Conservation (phyloP, 2,113 vertebrate species). For the Catharus bicknelli region DNA sequence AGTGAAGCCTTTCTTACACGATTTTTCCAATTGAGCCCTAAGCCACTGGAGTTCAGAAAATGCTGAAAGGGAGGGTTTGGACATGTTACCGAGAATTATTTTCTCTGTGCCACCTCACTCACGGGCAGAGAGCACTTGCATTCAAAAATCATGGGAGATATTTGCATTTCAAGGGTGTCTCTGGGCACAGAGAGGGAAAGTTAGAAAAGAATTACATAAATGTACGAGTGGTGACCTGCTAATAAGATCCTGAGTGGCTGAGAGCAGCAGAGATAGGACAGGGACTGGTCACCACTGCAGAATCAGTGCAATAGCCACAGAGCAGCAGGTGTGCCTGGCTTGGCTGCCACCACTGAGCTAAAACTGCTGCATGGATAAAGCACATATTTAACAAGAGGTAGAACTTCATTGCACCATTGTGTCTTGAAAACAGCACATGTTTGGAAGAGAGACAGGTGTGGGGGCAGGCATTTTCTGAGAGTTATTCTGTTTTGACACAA, state of each 20-base stretch:
- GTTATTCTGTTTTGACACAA: background rate
- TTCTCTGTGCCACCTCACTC: background rate
- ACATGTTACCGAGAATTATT: background rate
- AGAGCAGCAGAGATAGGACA: background rate
- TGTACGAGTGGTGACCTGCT: background rate
- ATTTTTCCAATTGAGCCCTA: background rate
- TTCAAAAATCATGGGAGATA: background rate
- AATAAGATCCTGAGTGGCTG: background rate
- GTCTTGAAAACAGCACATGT: background rate
- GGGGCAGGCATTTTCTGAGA: background rate
- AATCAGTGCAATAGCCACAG: background rate
- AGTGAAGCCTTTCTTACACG: background rate
- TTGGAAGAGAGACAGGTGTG: background rate
- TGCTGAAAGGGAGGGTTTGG: background rate
- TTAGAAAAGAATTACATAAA: background rate
- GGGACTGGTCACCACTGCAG: background rate
- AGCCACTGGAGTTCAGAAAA: background rate
- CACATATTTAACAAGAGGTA: background rate
- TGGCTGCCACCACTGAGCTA: background rate
- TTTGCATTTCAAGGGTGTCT: background rate
- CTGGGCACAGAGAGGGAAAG: background rate
- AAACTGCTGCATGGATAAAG: background rate
- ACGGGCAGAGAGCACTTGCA: background rate
- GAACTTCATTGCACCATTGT: background rate
- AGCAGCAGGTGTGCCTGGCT: fast-evolving